phyloP scores from a whole-genome alignment of 2,888 invertebrate genomes.

The Cerastoderma edule region DNA sequence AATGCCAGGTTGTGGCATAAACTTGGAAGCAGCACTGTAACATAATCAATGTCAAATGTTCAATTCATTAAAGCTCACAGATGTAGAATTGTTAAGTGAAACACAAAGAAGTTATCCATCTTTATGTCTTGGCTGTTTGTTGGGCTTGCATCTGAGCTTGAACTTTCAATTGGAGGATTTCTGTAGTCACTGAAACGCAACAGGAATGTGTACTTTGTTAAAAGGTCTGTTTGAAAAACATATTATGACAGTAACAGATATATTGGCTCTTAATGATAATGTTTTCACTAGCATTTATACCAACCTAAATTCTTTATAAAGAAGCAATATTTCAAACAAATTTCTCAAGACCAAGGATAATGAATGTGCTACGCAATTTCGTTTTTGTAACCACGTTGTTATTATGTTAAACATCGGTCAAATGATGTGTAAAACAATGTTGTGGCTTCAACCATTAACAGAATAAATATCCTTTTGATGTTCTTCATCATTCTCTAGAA shows the following conservation, averaged over 20 bases:
- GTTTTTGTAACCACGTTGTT: background rate
- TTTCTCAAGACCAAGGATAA: background rate
- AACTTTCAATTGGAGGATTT: constrained; percentile 80
- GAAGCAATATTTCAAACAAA: background rate
- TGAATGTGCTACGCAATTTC: background rate
- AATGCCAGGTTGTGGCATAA: too few relatives aligned
- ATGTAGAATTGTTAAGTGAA: too few relatives aligned
- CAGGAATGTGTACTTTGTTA: constrained; percentile 6
- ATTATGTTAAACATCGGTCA: too few relatives aligned
- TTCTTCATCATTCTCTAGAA: too few relatives aligned
- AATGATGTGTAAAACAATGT: too few relatives aligned
- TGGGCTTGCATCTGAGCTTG: constrained; percentile 74
- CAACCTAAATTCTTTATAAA: background rate
- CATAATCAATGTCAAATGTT: too few relatives aligned
- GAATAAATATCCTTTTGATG: too few relatives aligned
- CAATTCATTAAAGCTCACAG: too few relatives aligned
- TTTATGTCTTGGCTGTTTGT: constrained; percentile 48
- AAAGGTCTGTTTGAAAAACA: background rate
- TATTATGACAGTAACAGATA: constrained; percentile 77
- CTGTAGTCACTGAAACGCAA: constrained; percentile 74
- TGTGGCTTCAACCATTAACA: too few relatives aligned
- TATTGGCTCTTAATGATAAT: constrained; percentile 69
- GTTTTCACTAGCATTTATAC: background rate
- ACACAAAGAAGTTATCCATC: too few relatives aligned
- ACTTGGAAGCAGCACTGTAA: too few relatives aligned